Evolutionary conservation across 2,113 vertebrate genomes (phyloP).

Genomic region (Xenotilapia longispinis): DNA sequence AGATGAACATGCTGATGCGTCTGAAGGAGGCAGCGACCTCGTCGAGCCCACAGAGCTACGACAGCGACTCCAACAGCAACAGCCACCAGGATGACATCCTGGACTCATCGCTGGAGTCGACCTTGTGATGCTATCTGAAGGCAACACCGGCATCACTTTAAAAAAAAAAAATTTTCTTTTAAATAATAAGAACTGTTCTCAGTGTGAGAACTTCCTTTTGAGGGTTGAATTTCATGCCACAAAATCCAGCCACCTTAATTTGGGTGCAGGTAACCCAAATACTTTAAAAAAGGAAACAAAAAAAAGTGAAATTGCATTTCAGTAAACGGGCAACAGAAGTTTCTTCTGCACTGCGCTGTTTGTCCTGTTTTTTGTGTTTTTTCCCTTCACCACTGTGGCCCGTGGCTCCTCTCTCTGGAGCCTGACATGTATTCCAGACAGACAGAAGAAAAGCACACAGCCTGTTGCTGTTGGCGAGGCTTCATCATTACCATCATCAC

Average conservation of each 20-base stretch:
- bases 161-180: background rate
- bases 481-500: slow-evolving; percentile 6
- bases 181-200: background rate
- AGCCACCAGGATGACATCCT: slow-evolving; percentile 93
- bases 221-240: slow-evolving; percentile 38
- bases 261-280: slow-evolving; percentile 79
- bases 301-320: slow-evolving; percentile 70
- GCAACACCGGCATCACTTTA: background rate
- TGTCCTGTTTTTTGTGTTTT: background rate
- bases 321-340: slow-evolving; percentile 27
- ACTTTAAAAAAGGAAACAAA: slow-evolving; percentile 19
- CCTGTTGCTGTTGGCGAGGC: slow-evolving; percentile 6
- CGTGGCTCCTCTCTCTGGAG: slow-evolving; percentile 70
- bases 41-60: slow-evolving; percentile 93
- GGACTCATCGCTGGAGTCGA: slow-evolving; percentile 91
- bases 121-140: slow-evolving; percentile 72
- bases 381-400: slow-evolving; percentile 72
- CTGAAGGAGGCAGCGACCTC: slow-evolving; percentile 96
- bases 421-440: slow-evolving; percentile 42
- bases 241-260: slow-evolving; percentile 68
- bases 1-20: slow-evolving; percentile 99
- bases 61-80: slow-evolving; percentile 98
- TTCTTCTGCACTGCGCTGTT: slow-evolving; percentile 38
- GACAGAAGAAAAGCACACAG: slow-evolving; percentile 44
- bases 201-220: background rate